Base-by-base conservation (phyloP, 2,888 invertebrate genomes). In the Thelaira solivaga region DNA sequence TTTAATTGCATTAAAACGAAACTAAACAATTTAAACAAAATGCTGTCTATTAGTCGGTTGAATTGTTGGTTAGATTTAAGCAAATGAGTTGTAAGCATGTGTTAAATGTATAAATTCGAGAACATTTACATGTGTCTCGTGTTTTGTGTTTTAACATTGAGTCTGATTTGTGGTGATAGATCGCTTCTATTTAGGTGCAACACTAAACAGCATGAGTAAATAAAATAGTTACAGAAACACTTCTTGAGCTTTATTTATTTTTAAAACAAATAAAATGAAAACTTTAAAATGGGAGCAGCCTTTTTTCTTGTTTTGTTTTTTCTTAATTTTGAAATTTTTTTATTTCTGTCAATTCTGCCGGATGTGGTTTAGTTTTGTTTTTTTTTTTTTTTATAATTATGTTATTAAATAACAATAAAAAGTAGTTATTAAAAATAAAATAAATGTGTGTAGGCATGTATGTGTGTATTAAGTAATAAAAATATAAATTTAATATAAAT, bases 1-100 rank as follows among this genome's bases (percentile, higher is more conserved):
- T 80, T 74, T 73, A 81, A 79, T 80, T 80, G 77, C 43, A 61
- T 26, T 26, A 47, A 71, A 51, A 36, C 34, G 13, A 47, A 76
- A 49, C 34, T 22, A 31, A 68, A 47, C 20, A 57, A 62, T 75
- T 68, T 53, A 62, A 68, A 62, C 26, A 43, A 47, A 55, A 49
- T 22, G 45, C 8, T 53, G 26, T 45, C 18, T n/a, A n/a, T 41
- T 11, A n/a, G 24, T 34, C 26, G 13, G 5, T 20, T 36, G 39
- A 7, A n/a, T n/a, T n/a, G n/a, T n/a, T 36, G 10, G 22, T 31
- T 29, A 7, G 31, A n/a, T 41, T 24, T 41, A 22, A 51, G 20
- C 53, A 55, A 62, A 55, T 62, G 53, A 62, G 36, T 62, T 62
- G 43, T 72, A 45, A 45, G 45, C 62, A 55, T 72, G 29, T 62